Conservation (phyloP, 1,140 invertebrate species). For the Procambarus virginalis region DNA sequence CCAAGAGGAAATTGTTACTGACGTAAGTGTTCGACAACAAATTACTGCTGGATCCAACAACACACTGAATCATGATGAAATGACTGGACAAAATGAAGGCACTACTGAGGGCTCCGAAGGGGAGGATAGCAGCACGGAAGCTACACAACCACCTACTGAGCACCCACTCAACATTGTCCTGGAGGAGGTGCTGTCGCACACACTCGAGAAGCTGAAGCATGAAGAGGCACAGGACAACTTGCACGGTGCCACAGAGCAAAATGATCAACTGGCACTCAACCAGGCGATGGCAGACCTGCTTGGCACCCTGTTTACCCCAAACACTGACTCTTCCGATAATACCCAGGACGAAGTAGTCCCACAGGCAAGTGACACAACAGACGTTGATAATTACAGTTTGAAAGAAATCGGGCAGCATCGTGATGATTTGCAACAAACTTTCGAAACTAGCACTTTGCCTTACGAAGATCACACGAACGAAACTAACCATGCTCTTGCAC, state of each 20-base stretch:
- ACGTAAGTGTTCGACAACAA: neutral
- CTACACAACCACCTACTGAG: neutral
- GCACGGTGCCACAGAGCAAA: constrained; percentile 3
- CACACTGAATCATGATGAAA: neutral
- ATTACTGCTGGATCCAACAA: neutral
- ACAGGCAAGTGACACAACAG: neutral
- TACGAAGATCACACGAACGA: neutral
- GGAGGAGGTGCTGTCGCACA: neutral
- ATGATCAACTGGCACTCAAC: constrained; percentile 32
- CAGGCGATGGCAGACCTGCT: constrained; percentile 23
- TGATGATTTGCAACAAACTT: neutral
- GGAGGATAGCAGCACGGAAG: neutral
- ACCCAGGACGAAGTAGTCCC: neutral
- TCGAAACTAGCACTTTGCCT: neutral
- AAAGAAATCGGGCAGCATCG: neutral
- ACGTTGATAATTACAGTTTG: neutral
- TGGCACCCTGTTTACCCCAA: constrained; percentile 6
- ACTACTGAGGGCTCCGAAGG: neutral
- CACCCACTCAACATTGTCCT: neutral
- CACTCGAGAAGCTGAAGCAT: neutral
- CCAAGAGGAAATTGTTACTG: neutral
- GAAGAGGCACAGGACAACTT: neutral
- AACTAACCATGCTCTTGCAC: neutral
- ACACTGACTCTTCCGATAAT: neutral
- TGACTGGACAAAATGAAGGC: neutral